Percentiles rank a stretch among this genome's conserved stretches.
phyloP scores from a whole-genome alignment of 2,888 invertebrate genomes.

The Suillia variegata region DNA sequence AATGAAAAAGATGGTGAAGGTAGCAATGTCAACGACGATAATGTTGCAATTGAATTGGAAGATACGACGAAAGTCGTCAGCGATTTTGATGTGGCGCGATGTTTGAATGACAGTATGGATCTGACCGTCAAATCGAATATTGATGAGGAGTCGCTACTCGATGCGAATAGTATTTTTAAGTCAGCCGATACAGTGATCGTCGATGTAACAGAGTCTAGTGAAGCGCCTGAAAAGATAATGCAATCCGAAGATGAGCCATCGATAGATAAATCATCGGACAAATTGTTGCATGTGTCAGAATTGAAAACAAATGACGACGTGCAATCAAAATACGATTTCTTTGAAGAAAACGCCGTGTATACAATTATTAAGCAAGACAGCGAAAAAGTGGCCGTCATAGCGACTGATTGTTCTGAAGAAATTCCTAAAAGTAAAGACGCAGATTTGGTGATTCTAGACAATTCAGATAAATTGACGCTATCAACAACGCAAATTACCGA shows the following conservation, averaged over 20 bases:
- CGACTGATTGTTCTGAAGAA: too few species aligned
- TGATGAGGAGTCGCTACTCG: slow-evolving; percentile 26
- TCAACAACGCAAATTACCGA: too few species aligned
- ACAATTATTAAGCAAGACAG: background rate
- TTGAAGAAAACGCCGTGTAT: background rate
- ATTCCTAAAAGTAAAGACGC: too few species aligned
- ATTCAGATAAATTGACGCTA: too few species aligned
- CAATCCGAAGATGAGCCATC: background rate
- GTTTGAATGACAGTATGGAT: background rate
- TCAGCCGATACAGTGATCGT: background rate
- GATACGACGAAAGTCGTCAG: background rate
- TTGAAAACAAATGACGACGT: background rate
- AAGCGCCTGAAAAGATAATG: background rate
- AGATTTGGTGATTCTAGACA: too few species aligned
- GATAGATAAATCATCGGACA: slow-evolving; percentile 2
- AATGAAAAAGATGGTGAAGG: background rate
- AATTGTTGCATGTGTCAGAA: too few species aligned
- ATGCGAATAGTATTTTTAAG: slow-evolving; percentile 25
- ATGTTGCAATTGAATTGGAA: background rate
- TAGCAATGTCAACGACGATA: background rate
- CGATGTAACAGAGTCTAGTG: background rate
- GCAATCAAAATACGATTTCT: background rate
- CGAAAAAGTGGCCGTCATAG: too few species aligned
- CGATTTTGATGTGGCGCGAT: background rate
- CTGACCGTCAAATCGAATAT: background rate